A percentile compares a stretch with the other conserved stretches of the same genome.
phyloP scores from a whole-genome alignment of 2,888 invertebrate genomes.

The Psylliodes chrysocephalus region DNA sequence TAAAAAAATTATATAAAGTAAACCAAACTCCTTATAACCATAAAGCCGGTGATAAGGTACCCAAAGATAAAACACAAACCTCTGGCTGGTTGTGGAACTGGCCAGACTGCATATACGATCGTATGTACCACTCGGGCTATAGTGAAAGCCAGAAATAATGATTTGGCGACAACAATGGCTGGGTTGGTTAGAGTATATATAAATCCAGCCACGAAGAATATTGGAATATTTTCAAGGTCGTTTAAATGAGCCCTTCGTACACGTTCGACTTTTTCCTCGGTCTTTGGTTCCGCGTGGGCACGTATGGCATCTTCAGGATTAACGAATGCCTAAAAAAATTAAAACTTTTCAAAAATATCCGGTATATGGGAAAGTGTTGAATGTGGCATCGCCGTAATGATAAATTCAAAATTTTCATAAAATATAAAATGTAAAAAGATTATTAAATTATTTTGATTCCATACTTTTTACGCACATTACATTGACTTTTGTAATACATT shows the following conservation, averaged over 20 bases:
- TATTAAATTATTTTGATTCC: no score
- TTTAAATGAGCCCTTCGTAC: constrained; percentile 72
- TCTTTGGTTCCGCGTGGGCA: constrained; percentile 52
- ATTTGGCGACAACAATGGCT: constrained; percentile 63
- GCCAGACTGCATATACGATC: constrained; percentile 54
- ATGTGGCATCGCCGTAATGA: no score
- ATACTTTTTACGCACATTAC: no score
- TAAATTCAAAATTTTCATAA: no score
- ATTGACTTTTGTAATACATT: no score
- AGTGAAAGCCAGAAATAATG: constrained; percentile 44
- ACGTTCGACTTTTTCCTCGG: constrained; percentile 64
- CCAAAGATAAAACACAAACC: constrained; percentile 53
- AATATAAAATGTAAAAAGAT: no score
- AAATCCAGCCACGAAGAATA: constrained; percentile 70
- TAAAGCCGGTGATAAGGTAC: constrained; percentile 54
- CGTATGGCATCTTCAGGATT: constrained; percentile 64
- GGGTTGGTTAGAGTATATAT: constrained; percentile 72
- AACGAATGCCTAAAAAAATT: constrained; percentile 64
- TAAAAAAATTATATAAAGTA: constrained; percentile 32
- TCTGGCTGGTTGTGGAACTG: constrained; percentile 57
- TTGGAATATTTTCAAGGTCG: constrained; percentile 76
- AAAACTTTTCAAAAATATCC: no score
- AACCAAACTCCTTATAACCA: constrained; percentile 50
- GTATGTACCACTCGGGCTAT: constrained; percentile 50
- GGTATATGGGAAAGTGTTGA: no score